These are phyloP conservation scores for Linyphia triangularis DNA, from an alignment of 2,888 invertebrate genomes.

Conservation along the genomic window DNA sequence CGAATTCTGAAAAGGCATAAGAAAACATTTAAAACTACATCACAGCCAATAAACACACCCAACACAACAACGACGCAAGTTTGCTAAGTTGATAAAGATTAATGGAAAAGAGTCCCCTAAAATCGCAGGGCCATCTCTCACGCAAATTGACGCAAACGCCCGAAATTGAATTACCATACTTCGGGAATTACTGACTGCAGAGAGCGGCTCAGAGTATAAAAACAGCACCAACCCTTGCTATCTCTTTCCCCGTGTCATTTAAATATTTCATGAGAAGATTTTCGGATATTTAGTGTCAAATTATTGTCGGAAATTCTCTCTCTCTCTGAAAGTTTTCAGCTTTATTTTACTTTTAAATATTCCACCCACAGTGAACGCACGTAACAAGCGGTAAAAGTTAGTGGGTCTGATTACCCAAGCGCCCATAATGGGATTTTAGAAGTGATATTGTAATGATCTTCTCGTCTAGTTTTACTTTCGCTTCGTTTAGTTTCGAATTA, in stretches of 20 bases:
- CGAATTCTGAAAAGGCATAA: background rate
- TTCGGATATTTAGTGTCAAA: conserved; percentile 38
- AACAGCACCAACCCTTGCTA: background rate
- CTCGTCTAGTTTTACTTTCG: background rate
- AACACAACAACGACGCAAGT: background rate
- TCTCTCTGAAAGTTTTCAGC: background rate
- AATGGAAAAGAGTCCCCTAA: conserved; percentile 10
- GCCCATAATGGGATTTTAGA: background rate
- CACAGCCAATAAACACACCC: background rate
- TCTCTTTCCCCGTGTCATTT: background rate
- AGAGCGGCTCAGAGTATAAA: background rate
- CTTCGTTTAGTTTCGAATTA: background rate
- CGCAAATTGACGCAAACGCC: background rate
- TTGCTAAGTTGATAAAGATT: conserved; percentile 9
- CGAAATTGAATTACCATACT: conserved; percentile 7
- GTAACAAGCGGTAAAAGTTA: background rate
- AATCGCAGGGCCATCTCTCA: conserved; percentile 5
- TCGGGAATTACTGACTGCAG: background rate
- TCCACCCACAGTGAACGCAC: background rate
- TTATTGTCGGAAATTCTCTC: conserved; percentile 5
- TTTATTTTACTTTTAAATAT: background rate
- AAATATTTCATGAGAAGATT: conserved; percentile 33
- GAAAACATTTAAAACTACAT: background rate
- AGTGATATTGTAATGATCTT: background rate
- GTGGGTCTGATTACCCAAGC: background rate